These are phyloP conservation scores for Tolmerus cingulatus DNA, from an alignment of 2,888 invertebrate genomes.

Conservation along the genomic window DNA sequence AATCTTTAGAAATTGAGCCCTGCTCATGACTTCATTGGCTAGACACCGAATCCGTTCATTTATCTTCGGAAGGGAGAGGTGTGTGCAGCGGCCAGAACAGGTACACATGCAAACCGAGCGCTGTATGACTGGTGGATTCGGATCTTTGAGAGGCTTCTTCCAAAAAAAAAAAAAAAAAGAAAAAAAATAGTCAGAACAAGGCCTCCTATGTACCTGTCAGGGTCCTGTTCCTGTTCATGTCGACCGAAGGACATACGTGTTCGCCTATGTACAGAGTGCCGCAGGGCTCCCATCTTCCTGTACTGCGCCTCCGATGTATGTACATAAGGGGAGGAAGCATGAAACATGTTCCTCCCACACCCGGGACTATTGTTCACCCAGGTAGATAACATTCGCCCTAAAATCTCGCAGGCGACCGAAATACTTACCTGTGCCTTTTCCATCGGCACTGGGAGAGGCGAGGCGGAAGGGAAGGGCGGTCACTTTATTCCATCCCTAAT, in stretches of 20 bases:
- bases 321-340: slow-evolving; percentile 25
- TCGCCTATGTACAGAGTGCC: neutral
- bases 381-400: neutral
- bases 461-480: neutral
- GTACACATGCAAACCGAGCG: neutral
- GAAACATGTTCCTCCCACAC: slow-evolving; percentile 9
- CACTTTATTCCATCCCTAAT: slow-evolving; percentile 28
- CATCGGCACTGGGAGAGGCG: neutral
- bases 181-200: neutral
- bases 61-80: neutral
- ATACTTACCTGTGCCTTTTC: neutral
- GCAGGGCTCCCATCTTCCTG: neutral
- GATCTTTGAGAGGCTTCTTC: slow-evolving; percentile 39
- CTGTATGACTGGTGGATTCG: neutral
- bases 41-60: slow-evolving; percentile 3
- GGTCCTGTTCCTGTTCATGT: slow-evolving; percentile 4
- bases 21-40: neutral
- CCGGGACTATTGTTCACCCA: neutral
- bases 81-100: neutral
- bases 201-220: slow-evolving; percentile 6
- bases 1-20: neutral
- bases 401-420: slow-evolving; percentile 12
- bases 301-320: neutral
- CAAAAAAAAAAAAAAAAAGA: slow-evolving; percentile 3
- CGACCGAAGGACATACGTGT: neutral